These are phyloP conservation scores for Papilio protenor DNA, from an alignment of 2,888 invertebrate species.

Conservation along the genomic window DNA sequence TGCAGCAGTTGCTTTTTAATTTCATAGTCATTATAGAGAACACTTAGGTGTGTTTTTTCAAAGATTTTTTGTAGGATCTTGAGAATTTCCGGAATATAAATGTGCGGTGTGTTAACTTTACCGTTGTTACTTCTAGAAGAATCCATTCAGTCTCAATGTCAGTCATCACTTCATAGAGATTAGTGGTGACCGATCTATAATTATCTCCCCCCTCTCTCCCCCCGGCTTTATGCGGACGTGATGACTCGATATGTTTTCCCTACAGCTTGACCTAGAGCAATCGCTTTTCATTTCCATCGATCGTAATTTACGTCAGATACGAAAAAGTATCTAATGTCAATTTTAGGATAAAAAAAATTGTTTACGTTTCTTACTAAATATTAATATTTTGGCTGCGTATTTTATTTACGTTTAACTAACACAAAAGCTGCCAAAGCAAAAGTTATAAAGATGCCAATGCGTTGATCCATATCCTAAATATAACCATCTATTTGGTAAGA, in stretches of 20 bases:
- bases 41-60: too few relatives aligned
- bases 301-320: not conserved
- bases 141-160: conserved; percentile 6
- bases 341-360: too few relatives aligned
- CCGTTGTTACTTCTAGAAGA: not conserved
- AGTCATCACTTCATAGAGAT: conserved; percentile 11
- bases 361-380: conserved; percentile 7
- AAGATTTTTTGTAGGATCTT: too few relatives aligned
- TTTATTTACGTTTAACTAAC: conserved; percentile 7
- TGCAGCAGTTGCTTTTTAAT: not conserved
- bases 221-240: not conserved
- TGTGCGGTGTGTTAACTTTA: not conserved
- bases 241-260: conserved; percentile 8
- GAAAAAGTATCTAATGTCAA: not conserved
- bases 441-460: conserved; percentile 11
- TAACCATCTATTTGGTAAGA: conserved; percentile 8
- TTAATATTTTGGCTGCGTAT: conserved; percentile 18
- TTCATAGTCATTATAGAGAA: not conserved
- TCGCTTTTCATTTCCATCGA: conserved; percentile 6
- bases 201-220: not conserved
- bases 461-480: conserved; percentile 22
- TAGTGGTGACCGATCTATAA: conserved; percentile 22
- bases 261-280: conserved; percentile 17
- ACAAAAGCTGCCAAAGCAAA: conserved; percentile 26
- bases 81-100: too few relatives aligned